Evolutionary conservation across 2,113 vertebrate species (phyloP), one percentile per base, ranked within the genome.

Genomic region (Macaca nemestrina): DNA sequence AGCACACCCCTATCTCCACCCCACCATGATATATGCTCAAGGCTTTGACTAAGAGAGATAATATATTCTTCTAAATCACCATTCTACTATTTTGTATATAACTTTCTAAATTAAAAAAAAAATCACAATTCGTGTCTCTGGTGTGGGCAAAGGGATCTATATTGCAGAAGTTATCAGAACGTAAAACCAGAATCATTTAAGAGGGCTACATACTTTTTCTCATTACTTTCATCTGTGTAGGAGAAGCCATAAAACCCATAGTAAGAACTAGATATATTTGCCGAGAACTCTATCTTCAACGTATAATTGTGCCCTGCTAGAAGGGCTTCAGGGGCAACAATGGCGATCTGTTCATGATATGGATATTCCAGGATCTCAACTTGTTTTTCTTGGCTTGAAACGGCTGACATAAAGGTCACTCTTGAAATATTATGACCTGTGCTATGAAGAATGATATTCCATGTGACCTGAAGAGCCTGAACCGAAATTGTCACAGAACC

Each of bases 241-340:
- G 99, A 99, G 98, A 99, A 98, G 98, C 99, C 99, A 98, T 99
- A 99, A 98, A 99, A 99, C 32, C 99, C 99, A 55, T 98, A 99
- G 61, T 99, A 99, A 59, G 98, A 99, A 90, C 98, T 98, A 82
- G 99, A 99, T 55, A 99, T 98, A 91, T 98, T 98, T 79, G 99
- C 99, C 0, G 97, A 98, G 98, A 99, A 99, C 17, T 99, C 98
- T 90, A 99, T 97, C 86, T 98, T 98, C 94, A 99, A 73, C 78
- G 99, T 98, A 30, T 99, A 99, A 82, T 94, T 97, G 64, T 99
- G 98, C 59, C 99, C 99, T 93, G 97, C 98, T 97, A 99, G 97
- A 22, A 99, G 98, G 17, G 98, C 95, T 59, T 99, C 98, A 0
- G 99, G 95, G 79, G 99, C 98, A 90, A 99, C 97, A 43, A 99